These are phyloP conservation scores for Leptopilina myrica DNA, from an alignment of 2,888 invertebrate species.

Conservation along the genomic window DNA sequence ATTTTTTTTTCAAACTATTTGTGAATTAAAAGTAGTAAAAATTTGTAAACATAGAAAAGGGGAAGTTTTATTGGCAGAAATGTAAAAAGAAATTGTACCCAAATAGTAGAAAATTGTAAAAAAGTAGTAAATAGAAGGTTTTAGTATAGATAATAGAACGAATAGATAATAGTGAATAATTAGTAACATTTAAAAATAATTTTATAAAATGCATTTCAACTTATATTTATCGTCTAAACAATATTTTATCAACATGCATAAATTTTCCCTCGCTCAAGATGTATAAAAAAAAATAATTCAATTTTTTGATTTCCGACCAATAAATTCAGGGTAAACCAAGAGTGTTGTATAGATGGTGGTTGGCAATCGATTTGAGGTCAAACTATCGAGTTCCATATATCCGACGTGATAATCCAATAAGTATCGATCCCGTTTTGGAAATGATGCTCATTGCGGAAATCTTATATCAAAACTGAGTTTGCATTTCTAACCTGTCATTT, in stretches of 20 bases:
- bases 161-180: too few species aligned
- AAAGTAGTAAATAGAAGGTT: too few species aligned
- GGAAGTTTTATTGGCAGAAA: too few species aligned
- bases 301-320: slow-evolving; percentile 1
- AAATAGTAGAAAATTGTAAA: too few species aligned
- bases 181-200: too few species aligned
- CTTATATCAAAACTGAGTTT: slow-evolving; percentile 55
- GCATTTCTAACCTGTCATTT: slow-evolving; percentile 16
- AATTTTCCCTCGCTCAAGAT: background rate
- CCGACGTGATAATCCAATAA: slow-evolving; percentile 25
- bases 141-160: too few species aligned
- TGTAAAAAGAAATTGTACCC: too few species aligned
- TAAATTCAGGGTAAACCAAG: background rate
- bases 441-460: slow-evolving; percentile 62
- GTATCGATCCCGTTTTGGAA: slow-evolving; percentile 52
- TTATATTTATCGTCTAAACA: background rate
- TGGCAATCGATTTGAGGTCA: slow-evolving; percentile 1
- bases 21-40: too few species aligned
- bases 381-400: slow-evolving; percentile 28
- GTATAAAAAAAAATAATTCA: background rate
- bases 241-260: background rate
- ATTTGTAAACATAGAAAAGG: too few species aligned
- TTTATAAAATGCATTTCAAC: too few species aligned
- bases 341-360: background rate
- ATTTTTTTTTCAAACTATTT: too few species aligned